A percentile compares a stretch with the other conserved stretches of the same genome.
Evolutionary conservation across 2,113 vertebrate genomes (phyloP).

Genomic region (Syngnathoides biaculeatus): DNA sequence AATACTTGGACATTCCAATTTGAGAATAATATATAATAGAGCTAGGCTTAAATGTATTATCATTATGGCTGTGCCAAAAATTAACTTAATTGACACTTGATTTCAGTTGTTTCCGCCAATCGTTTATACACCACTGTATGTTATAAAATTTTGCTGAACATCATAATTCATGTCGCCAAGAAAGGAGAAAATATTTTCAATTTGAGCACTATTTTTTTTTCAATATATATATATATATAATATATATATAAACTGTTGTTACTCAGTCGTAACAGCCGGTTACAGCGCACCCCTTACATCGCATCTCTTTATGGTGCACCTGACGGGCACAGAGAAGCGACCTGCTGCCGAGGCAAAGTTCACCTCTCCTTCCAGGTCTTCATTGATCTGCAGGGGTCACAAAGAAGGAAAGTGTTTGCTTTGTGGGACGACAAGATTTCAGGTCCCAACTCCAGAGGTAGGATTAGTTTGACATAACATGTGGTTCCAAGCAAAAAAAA

Average conservation of each 20-base stretch:
- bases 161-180: not conserved
- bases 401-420: constrained; percentile 21
- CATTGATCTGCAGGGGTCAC: constrained; percentile 74
- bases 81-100: not conserved
- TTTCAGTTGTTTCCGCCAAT: too few species aligned
- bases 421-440: not conserved
- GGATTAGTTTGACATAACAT: not conserved
- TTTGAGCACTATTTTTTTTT: not conserved
- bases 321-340: constrained; percentile 80
- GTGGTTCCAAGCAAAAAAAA: not conserved
- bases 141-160: not conserved
- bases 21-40: not conserved
- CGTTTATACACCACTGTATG: too few species aligned
- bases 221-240: too few species aligned
- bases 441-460: too few species aligned
- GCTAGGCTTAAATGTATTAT: not conserved
- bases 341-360: constrained; percentile 79
- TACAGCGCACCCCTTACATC: constrained; percentile 69
- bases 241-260: too few species aligned
- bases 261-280: not conserved
- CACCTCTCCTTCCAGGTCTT: constrained; percentile 83
- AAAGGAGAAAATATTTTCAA: not conserved
- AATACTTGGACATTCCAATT: constrained; percentile 4
- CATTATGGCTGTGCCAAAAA: not conserved
- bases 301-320: constrained; percentile 85